These are phyloP conservation scores for Blastomussa wellsi DNA, from an alignment of 92 coral and sea anemone species.

Conservation along the genomic window DNA sequence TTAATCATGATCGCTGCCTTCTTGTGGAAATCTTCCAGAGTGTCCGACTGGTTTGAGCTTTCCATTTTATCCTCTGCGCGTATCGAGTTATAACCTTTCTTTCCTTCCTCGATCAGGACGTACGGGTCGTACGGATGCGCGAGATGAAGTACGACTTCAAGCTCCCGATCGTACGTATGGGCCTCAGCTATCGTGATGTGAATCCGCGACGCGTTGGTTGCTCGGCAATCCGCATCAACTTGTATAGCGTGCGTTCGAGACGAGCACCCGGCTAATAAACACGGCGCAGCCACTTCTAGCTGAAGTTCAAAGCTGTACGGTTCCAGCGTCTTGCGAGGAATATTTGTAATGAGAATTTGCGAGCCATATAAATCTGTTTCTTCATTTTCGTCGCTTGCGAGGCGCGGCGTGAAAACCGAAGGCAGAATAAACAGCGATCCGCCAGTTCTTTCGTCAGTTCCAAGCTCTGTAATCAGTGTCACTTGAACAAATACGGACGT, in stretches of 20 bases:
- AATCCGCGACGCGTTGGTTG: constrained; percentile 84
- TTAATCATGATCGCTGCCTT: constrained; percentile 86
- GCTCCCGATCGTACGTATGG: constrained; percentile 84
- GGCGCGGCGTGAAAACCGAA: constrained; percentile 87
- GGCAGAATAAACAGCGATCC: constrained; percentile 90
- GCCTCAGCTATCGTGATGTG: constrained; percentile 92
- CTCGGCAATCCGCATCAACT: constrained; percentile 94
- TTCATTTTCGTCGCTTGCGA: constrained; percentile 52
- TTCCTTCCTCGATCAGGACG: constrained; percentile 90
- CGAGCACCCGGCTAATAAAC: constrained; percentile 92
- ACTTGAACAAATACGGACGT: constrained; percentile 88
- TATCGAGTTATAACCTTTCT: constrained; percentile 36
- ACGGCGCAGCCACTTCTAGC: constrained; percentile 85
- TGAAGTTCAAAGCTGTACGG: constrained; percentile 90
- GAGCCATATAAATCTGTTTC: constrained; percentile 67
- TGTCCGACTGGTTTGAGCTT: constrained; percentile 20
- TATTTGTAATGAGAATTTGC: constrained; percentile 71
- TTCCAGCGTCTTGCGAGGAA: constrained; percentile 79
- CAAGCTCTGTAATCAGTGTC: constrained; percentile 84
- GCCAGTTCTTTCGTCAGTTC: constrained; percentile 74
- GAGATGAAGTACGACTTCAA: constrained; percentile 80
- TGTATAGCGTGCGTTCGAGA: constrained; percentile 96
- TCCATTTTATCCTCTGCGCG: constrained; percentile 1
- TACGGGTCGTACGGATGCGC: constrained; percentile 90
- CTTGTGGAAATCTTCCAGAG: constrained; percentile 69